Evolutionary conservation across 2,888 invertebrate species (phyloP).

Genomic region (Acrobasis consociella): DNA sequence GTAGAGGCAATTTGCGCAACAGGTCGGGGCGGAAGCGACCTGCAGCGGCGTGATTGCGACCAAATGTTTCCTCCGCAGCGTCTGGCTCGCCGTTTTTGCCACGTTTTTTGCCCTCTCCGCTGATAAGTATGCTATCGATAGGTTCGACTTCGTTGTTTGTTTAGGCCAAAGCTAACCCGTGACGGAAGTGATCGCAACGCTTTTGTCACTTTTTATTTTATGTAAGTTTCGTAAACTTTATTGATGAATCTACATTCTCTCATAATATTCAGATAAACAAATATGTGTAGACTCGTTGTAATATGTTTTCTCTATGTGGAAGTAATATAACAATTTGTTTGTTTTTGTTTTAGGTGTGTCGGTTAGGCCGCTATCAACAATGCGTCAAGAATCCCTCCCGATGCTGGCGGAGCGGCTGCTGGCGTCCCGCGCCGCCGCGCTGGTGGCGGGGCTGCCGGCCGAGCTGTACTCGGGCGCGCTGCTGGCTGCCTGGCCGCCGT

Average conservation of each 20-base stretch:
- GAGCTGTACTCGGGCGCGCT: slow-evolving; percentile 85
- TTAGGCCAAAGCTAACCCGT: slow-evolving; percentile 70
- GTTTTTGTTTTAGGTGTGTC: slow-evolving; percentile 65
- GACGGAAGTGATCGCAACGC: slow-evolving; percentile 67
- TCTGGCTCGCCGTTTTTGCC: slow-evolving; percentile 73
- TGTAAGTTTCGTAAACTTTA: not conserved
- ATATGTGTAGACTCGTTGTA: too few species aligned
- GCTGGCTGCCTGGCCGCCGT: slow-evolving; percentile 81
- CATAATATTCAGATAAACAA: too few species aligned
- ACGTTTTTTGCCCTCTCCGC: slow-evolving; percentile 65
- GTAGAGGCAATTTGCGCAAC: slow-evolving; percentile 74
- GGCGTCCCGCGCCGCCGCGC: slow-evolving; percentile 79
- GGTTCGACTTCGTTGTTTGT: slow-evolving; percentile 69
- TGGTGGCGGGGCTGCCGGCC: slow-evolving; percentile 83
- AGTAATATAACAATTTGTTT: slow-evolving; percentile 8
- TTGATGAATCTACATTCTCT: not conserved
- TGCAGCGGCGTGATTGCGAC: slow-evolving; percentile 79
- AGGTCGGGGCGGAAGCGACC: slow-evolving; percentile 82
- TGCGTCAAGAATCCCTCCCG: slow-evolving; percentile 77
- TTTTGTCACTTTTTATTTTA: slow-evolving; percentile 15
- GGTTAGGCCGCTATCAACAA: slow-evolving; percentile 73
- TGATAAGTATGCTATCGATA: slow-evolving; percentile 81
- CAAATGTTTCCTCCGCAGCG: slow-evolving; percentile 79
- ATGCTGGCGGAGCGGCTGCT: slow-evolving; percentile 79
- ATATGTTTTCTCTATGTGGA: too few species aligned